A percentile compares a stretch with the other conserved stretches of the same genome.
Conservation (phyloP, 2,797 vertebrate species). For the Neopelma chrysocephalum region DNA sequence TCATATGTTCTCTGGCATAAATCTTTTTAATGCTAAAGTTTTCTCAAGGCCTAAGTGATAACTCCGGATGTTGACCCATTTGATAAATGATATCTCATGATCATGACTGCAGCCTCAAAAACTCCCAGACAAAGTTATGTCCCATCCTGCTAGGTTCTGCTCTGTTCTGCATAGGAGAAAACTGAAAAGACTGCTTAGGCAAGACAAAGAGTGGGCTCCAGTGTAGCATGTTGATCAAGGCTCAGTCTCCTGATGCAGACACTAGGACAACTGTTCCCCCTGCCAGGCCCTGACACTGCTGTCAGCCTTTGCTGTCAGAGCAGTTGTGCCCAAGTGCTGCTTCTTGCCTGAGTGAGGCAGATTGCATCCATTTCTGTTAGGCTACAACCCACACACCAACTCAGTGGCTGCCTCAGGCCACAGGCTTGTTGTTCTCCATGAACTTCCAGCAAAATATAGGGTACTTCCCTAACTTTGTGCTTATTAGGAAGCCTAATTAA, state of each 20-base stretch:
- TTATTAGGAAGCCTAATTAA: background rate
- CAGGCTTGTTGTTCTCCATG: background rate
- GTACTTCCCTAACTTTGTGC: background rate
- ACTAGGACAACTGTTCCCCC: background rate
- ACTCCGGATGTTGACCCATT: conserved; percentile 47
- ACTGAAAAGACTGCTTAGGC: background rate
- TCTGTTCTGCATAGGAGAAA: background rate
- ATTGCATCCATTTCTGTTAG: background rate
- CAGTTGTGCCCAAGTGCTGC: background rate
- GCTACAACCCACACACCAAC: background rate
- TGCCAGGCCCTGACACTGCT: background rate
- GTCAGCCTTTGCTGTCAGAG: background rate
- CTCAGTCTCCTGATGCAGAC: background rate
- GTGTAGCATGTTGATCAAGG: background rate
- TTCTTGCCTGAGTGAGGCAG: background rate
- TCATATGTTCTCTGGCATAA: conserved; percentile 14
- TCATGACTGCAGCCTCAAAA: conserved; percentile 10
- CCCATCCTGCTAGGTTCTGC: background rate
- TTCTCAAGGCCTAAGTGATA: conserved; percentile 23
- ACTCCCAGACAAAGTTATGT: background rate
- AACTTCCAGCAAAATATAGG: background rate
- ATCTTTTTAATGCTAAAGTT: conserved; percentile 5
- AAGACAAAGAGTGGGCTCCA: background rate
- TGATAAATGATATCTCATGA: conserved; percentile 41
- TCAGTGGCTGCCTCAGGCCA: background rate